Conservation (phyloP, 2,113 vertebrate species). For the Corydoras sp. region DNA sequence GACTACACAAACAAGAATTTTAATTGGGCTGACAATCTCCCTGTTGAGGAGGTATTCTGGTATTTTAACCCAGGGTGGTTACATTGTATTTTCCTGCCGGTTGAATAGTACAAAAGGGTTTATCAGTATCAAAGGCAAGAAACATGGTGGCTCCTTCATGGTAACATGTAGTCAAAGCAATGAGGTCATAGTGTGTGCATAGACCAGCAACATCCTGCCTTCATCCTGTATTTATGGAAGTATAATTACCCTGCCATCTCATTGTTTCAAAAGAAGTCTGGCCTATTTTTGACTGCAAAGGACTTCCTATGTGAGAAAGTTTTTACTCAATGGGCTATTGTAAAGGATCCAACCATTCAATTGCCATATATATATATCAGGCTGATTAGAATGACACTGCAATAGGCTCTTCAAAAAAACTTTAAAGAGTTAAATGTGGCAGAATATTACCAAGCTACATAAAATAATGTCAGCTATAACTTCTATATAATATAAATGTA, state of each 20-base stretch:
- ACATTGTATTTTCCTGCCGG: background rate
- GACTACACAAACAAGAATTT: too few species aligned
- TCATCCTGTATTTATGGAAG: slow-evolving; percentile 55
- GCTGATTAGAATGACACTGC: too few species aligned
- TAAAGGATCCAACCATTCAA: background rate
- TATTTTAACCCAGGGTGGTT: too few species aligned
- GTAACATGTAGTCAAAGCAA: slow-evolving; percentile 32
- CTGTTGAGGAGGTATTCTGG: too few species aligned
- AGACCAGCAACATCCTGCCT: slow-evolving; percentile 53
- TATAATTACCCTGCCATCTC: slow-evolving; percentile 56
- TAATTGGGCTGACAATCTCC: too few species aligned
- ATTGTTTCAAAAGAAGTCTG: slow-evolving; percentile 52
- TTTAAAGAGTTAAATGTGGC: too few species aligned
- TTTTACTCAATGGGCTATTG: slow-evolving; percentile 31
- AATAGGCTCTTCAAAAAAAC: too few species aligned
- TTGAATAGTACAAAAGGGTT: slow-evolving; percentile 4
- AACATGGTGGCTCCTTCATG: slow-evolving; percentile 11
- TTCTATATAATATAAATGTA: too few species aligned
- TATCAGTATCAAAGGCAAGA: slow-evolving; percentile 31
- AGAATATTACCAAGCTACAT: too few species aligned
- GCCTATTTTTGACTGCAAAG: slow-evolving; percentile 54
- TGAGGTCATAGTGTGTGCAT: slow-evolving; percentile 36
- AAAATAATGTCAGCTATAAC: too few species aligned
- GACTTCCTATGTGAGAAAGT: slow-evolving; percentile 55
- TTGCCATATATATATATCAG: too few species aligned